Percentiles rank a stretch among this genome's conserved stretches.
phyloP scores from a whole-genome alignment of 2,888 invertebrate species.

The Lacanobia oleracea region DNA sequence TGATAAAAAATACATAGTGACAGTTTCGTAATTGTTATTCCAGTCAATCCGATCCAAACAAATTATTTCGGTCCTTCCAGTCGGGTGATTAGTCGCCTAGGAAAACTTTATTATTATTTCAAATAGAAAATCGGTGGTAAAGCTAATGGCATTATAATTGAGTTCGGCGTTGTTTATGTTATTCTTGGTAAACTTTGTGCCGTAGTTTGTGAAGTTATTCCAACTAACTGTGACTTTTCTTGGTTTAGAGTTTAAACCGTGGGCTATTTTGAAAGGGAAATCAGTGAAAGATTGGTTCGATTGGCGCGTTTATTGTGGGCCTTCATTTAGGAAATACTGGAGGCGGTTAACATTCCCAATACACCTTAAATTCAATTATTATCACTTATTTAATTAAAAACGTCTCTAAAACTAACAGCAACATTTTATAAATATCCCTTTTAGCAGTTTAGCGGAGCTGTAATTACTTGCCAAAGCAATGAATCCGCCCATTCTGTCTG shows the following conservation, averaged over 20 bases:
- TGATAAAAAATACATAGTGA: slow-evolving; percentile 7
- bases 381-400: slow-evolving; percentile 39
- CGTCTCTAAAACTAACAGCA: slow-evolving; percentile 20
- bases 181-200: slow-evolving; percentile 36
- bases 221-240: slow-evolving; percentile 22
- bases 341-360: neutral
- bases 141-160: slow-evolving; percentile 35
- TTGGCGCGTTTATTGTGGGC: neutral
- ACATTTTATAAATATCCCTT: slow-evolving; percentile 43
- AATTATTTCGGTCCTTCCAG: neutral
- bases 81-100: neutral
- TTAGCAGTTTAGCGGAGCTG: slow-evolving; percentile 51
- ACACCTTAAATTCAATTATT: neutral
- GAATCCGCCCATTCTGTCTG: slow-evolving; percentile 50
- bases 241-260: slow-evolving; percentile 3
- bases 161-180: slow-evolving; percentile 49
- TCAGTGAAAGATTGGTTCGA: neutral
- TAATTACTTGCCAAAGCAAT: slow-evolving; percentile 60
- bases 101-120: slow-evolving; percentile 34
- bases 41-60: neutral
- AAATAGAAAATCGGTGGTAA: slow-evolving; percentile 22
- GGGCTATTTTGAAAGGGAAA: slow-evolving; percentile 26
- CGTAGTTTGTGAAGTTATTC: slow-evolving; percentile 37
- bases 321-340: neutral
- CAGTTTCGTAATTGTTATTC: neutral